Evolutionary conservation across 2,888 invertebrate genomes (phyloP).

Genomic region (Eueremaeus valkanovi): DNA sequence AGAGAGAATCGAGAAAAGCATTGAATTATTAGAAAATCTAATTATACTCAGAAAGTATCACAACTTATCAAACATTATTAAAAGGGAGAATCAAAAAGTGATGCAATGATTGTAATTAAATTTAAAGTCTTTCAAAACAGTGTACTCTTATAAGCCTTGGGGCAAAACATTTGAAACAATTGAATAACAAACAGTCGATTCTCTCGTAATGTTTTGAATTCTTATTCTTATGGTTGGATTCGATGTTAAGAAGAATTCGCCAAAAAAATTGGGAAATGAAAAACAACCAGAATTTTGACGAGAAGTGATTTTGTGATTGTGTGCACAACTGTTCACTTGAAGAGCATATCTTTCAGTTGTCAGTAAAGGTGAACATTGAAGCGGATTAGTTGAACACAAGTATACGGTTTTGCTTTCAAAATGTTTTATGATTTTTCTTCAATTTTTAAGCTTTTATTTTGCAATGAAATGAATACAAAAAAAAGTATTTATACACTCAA

Average conservation of each 20-base stretch:
- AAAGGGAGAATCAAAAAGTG: neutral
- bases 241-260: no score
- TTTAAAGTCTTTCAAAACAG: neutral
- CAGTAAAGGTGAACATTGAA: conserved; percentile 18
- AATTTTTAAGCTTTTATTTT: neutral
- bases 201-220: no score
- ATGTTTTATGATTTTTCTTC: neutral
- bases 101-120: neutral
- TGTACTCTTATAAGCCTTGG: neutral
- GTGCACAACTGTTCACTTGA: conserved; percentile 10
- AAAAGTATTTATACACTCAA: neutral
- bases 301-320: neutral
- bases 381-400: neutral
- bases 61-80: neutral
- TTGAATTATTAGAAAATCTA: neutral
- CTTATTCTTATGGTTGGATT: no score
- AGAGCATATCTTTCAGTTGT: conserved; percentile 11
- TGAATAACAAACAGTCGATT: neutral
- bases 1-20: no score
- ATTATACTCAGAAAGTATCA: neutral
- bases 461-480: neutral
- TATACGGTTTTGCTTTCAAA: neutral
- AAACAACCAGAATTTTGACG: neutral
- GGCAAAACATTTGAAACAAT: neutral
- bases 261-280: no score